Base-by-base conservation (phyloP, 2,797 vertebrate genomes). In the Lacerta bilineata region DNA sequence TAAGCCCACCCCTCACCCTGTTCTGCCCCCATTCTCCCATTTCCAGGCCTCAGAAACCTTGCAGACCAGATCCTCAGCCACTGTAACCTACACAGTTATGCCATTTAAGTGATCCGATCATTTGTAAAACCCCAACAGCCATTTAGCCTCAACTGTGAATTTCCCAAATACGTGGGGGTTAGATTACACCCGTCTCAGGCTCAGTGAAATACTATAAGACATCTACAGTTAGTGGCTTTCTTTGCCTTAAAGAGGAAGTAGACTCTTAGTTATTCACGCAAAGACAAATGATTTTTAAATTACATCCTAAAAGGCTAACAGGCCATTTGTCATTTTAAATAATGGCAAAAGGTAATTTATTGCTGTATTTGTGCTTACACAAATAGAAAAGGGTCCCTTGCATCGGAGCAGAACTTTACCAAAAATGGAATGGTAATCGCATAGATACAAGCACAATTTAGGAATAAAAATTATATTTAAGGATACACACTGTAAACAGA, bases 281-380 rank as follows among this genome's bases (percentile, higher is more conserved):
- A 76, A 96, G 95, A 96, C 95, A 96, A 97, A 96, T 95, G 25
- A 85, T 93, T 96, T 97, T 96, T 95, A 96, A 97, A 97, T 96
- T 95, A 94, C 41, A 82, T 94, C 93, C 94, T 96, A 96, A 95
- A 96, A 95, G 76, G 66, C 91, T 95, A 95, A 90, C 92, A 95
- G 94, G 84, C 83, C 94, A 94, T 97, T 95, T 94, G 68, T 96
- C 94, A 96, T 95, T 94, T 94, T 95, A 96, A 95, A 61, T 91
- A 95, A 94, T 81, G 91, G 92, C 94, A 96, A 95, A 94, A 94
- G 93, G 93, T 95, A 94, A 95, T 95, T 96, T 94, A 92, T 93
- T 91, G 85, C 94, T 89, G 90, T 79, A 85, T 81, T 87, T 87
- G 74, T 85, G 89, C 83, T 87, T 93, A 0, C 0, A 87, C 85